Evolutionary conservation across 2,888 invertebrate species (phyloP).

Genomic region (Quadroppia sp.): DNA sequence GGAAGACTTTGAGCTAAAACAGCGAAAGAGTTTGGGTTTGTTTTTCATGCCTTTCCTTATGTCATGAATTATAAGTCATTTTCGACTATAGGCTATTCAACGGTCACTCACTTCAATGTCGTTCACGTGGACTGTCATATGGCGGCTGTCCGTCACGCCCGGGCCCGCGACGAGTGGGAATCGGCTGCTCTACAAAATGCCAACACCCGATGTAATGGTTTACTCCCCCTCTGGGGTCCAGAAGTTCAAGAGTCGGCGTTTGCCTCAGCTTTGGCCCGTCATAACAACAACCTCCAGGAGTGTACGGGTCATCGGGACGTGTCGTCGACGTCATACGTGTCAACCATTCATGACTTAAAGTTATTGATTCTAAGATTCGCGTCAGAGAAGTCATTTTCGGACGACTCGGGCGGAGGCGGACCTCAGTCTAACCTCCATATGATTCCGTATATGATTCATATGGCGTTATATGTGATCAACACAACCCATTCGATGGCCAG

Average conservation of each 20-base stretch:
- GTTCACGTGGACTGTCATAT: constrained; percentile 98
- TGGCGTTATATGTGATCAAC: constrained; percentile 88
- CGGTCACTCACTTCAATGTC: constrained; percentile 96
- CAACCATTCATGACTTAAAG: constrained; percentile 89
- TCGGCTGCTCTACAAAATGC: constrained; percentile 96
- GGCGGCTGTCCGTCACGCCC: constrained; percentile 74
- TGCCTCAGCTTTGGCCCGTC: constrained; percentile 83
- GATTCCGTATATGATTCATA: constrained; percentile 86
- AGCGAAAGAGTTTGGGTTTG: constrained; percentile 71
- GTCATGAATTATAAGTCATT: background rate
- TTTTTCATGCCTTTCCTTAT: background rate
- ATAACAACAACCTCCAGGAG: constrained; percentile 57
- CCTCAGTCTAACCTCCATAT: constrained; percentile 96
- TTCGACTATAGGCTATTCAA: constrained; percentile 64
- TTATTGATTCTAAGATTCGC: constrained; percentile 81
- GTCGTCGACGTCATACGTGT: constrained; percentile 50
- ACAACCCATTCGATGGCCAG: constrained; percentile 61
- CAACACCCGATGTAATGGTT: constrained; percentile 93
- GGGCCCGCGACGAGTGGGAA: constrained; percentile 91
- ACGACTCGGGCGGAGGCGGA: constrained; percentile 94
- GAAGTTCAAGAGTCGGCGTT: constrained; percentile 87
- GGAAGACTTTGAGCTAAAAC: constrained; percentile 84
- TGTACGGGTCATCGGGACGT: constrained; percentile 55
- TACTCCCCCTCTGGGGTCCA: constrained; percentile 94
- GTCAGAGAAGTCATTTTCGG: constrained; percentile 90